A percentile compares a stretch with the other conserved stretches of the same genome.
Conservation (phyloP, 2,797 vertebrate species). For the Basileuterus tristriatus region DNA sequence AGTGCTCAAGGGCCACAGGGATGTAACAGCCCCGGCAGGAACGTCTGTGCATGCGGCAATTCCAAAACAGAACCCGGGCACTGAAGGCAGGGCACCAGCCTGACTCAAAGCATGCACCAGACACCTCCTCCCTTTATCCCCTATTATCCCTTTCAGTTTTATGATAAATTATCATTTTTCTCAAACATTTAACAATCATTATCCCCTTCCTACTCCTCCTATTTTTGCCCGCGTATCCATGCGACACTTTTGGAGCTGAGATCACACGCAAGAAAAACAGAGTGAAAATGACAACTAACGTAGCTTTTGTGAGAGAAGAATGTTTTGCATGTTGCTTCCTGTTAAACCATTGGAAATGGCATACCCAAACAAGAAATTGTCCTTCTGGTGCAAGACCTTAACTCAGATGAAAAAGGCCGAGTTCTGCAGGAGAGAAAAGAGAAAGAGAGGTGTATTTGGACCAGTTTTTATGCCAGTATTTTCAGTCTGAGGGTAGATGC, state of each 20-base stretch:
- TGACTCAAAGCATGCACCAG: neutral
- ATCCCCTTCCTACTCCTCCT: neutral
- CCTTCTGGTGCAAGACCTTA: neutral
- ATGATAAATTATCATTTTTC: neutral
- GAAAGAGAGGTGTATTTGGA: neutral
- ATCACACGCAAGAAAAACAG: neutral
- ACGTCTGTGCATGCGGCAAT: fast-evolving
- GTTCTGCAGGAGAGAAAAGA: neutral
- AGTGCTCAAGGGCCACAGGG: neutral
- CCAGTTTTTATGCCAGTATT: neutral
- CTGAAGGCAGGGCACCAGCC: neutral
- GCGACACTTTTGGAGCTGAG: neutral
- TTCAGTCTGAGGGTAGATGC: neutral
- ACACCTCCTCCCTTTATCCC: neutral
- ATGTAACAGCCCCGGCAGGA: fast-evolving
- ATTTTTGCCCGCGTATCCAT: neutral
- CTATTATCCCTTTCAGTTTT: neutral
- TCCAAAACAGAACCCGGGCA: neutral
- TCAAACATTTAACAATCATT: neutral
- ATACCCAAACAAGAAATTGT: neutral
- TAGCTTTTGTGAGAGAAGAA: neutral
- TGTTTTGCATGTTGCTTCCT: neutral
- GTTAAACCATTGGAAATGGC: neutral
- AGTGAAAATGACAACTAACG: neutral
- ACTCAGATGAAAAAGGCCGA: neutral